phyloP scores from a whole-genome alignment of 2,797 vertebrate genomes.

The Mus caroli region DNA sequence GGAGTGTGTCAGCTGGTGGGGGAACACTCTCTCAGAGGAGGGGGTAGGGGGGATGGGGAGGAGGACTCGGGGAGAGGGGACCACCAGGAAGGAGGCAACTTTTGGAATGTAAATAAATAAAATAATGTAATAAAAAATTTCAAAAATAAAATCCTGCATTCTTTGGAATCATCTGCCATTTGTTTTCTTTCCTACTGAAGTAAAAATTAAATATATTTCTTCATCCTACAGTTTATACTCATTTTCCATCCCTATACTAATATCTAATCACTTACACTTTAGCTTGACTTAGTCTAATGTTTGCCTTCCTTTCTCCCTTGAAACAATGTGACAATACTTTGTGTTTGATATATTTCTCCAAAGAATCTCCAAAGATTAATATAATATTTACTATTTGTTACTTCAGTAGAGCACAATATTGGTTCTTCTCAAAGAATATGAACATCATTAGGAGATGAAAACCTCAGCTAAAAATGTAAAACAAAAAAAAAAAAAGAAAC shows the following conservation, averaged over 20 bases:
- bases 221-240: background rate
- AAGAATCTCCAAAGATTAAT: conserved; percentile 22
- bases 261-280: background rate
- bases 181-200: conserved; percentile 13
- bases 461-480: background rate
- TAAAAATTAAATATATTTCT: conserved; percentile 1
- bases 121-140: background rate
- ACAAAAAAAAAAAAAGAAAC: background rate
- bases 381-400: conserved; percentile 22
- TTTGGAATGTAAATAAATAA: background rate
- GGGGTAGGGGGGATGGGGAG: background rate
- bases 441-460: background rate
- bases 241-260: background rate
- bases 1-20: too few species aligned
- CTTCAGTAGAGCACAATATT: background rate
- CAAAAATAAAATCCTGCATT: background rate
- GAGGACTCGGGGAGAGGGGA: too few species aligned
- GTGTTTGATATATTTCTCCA: background rate
- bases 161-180: background rate
- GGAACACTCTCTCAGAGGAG: background rate
- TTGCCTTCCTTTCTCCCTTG: background rate
- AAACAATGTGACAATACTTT: background rate
- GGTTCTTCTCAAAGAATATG: background rate
- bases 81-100: background rate
- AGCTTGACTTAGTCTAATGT: background rate